phyloP scores from a whole-genome alignment of 2,888 invertebrate species.

The Xestia xanthographa region DNA sequence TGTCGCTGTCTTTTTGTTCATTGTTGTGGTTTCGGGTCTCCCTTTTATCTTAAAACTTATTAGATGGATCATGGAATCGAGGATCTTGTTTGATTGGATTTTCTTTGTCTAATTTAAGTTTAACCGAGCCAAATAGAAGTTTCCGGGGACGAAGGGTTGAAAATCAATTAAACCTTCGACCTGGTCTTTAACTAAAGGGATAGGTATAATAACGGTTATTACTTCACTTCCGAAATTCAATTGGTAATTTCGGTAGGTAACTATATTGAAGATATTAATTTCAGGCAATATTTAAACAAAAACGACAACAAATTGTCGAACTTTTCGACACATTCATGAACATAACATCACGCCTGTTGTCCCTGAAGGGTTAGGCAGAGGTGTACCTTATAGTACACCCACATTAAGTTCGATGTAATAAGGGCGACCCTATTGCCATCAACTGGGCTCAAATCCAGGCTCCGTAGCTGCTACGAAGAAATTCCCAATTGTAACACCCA shows the following conservation, averaged over 20 bases:
- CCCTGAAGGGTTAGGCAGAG: too few species aligned
- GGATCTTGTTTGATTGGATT: constrained; percentile 53
- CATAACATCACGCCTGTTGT: too few species aligned
- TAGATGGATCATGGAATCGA: constrained; percentile 48
- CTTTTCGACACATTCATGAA: background rate
- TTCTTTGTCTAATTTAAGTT: constrained; percentile 57
- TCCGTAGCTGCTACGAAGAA: too few species aligned
- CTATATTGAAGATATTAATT: constrained; percentile 17
- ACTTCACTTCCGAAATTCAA: constrained; percentile 23
- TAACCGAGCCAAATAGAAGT: constrained; percentile 36
- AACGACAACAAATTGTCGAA: background rate
- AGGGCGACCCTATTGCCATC: too few species aligned
- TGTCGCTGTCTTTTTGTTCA: constrained; percentile 57
- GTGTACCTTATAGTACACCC: too few species aligned
- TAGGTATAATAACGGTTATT: constrained; percentile 29
- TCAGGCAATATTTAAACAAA: background rate
- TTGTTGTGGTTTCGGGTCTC: constrained; percentile 52
- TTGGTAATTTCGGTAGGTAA: constrained; percentile 4
- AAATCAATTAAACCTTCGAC: constrained; percentile 44
- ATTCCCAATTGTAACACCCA: too few species aligned
- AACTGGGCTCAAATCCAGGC: too few species aligned
- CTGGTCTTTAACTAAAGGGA: constrained; percentile 15
- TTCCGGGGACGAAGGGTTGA: constrained; percentile 36
- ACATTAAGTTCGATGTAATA: too few species aligned
- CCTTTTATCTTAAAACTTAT: constrained; percentile 64